Percentiles rank a stretch among this genome's conserved stretches.
Evolutionary conservation across 2,113 vertebrate genomes (phyloP).

Genomic region (Nothoprocta pentlandii): DNA sequence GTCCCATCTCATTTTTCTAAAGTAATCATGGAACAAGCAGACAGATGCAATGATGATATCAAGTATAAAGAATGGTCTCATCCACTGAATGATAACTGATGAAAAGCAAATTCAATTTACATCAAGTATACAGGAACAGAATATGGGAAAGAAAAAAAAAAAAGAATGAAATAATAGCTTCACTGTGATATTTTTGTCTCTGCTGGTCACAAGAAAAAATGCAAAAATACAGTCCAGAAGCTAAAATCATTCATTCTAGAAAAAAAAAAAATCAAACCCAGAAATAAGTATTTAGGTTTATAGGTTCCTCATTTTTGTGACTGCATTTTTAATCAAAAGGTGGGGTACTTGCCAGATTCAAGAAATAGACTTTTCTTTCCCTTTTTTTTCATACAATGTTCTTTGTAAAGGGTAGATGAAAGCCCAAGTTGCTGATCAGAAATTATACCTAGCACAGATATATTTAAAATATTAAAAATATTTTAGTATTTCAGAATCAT

Average conservation of each 20-base stretch:
- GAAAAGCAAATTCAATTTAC: not conserved
- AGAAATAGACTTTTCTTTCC: not conserved
- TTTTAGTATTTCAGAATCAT: not conserved
- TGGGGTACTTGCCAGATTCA: not conserved
- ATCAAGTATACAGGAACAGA: not conserved
- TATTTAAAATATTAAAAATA: too few relatives aligned
- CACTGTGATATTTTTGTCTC: not conserved
- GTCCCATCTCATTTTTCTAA: not conserved
- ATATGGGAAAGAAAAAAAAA: not conserved
- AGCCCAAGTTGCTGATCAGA: not conserved
- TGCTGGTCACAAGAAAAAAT: not conserved
- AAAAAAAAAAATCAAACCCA: not conserved
- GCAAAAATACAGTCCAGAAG: not conserved
- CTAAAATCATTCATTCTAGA: not conserved
- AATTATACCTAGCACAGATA: not conserved
- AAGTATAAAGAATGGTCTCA: not conserved
- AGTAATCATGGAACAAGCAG: not conserved
- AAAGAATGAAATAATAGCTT: not conserved
- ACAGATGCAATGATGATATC: not conserved
- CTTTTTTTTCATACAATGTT: not conserved
- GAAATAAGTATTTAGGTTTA: not conserved
- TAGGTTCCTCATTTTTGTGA: not conserved
- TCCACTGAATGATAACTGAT: not conserved
- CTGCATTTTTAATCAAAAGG: not conserved
- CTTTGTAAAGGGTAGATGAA: not conserved